Base-by-base conservation (phyloP, 2,888 invertebrate species). In the Laothoe populi region DNA sequence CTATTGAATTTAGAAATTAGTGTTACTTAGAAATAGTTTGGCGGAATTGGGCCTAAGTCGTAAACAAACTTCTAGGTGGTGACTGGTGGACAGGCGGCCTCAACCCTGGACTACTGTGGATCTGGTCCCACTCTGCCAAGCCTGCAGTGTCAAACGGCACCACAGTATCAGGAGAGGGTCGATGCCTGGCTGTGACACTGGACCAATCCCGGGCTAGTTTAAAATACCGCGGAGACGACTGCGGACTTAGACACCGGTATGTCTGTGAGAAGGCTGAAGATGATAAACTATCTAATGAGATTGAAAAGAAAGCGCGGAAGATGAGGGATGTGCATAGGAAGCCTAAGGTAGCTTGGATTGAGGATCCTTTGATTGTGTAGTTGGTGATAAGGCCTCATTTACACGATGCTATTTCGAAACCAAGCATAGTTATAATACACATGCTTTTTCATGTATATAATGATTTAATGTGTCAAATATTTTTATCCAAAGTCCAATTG, bases 21-120 rank as follows among this genome's bases (percentile, higher is more conserved):
- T n/a, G n/a, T n/a, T n/a, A n/a, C n/a, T n/a, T n/a, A n/a, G n/a
- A n/a, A n/a, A n/a, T n/a, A n/a, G n/a, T n/a, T n/a, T n/a, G n/a
- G n/a, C n/a, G n/a, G n/a, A n/a, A n/a, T n/a, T n/a, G n/a, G n/a
- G n/a, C n/a, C n/a, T n/a, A n/a, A n/a, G n/a, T n/a, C n/a, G n/a
- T n/a, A n/a, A n/a, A n/a, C 4, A 16, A 42, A n/a, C 19, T 63
- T 46, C 46, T 88, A 94, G 96, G 95, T 7, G 94, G 94, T 68
- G 96, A 96, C 76, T 97, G 95, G 84, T 97, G 97, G 97, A 95
- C 96, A 13, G 97, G 96, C 35, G 97, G 97, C 0, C 89, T 97
- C 63, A 97, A 97, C 89, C 97, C 97, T 0, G 97, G 97, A 0
- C 90, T 97, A 13, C 89, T 97, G 59, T 97, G 97, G 97, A 97